phyloP scores from a whole-genome alignment of 2,797 vertebrate genomes.

The Gymnodraco acuticeps region DNA sequence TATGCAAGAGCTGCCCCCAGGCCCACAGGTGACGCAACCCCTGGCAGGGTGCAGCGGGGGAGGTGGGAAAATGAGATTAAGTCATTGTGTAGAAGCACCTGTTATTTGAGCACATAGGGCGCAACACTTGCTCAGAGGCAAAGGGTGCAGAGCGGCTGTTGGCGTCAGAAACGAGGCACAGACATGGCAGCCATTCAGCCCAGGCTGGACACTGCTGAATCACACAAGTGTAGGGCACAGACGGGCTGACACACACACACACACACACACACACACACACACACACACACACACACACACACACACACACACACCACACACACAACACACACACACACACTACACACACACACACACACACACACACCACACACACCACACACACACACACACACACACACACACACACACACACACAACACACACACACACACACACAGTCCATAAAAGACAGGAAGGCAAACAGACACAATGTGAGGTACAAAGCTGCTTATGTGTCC shows the following conservation, averaged over 20 bases:
- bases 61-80: constrained; percentile 59
- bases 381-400: constrained; percentile 52
- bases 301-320: constrained; percentile 51
- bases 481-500: constrained; percentile 54
- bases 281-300: constrained; percentile 47
- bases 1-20: constrained; percentile 10
- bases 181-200: constrained; percentile 81
- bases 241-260: constrained; percentile 57
- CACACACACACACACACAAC: not conserved
- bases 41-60: constrained; percentile 41
- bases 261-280: constrained; percentile 32
- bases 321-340: constrained; percentile 60
- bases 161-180: constrained; percentile 57
- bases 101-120: constrained; percentile 78
- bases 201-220: constrained; percentile 64
- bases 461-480: constrained; percentile 60
- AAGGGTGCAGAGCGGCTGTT: constrained; percentile 77
- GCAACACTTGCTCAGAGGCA: constrained; percentile 79
- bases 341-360: constrained; percentile 46
- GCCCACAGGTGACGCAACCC: constrained; percentile 70
- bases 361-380: constrained; percentile 47
- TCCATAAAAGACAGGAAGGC: constrained; percentile 64
- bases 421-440: constrained; percentile 44
- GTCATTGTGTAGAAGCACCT: constrained; percentile 78
- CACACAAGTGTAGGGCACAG: constrained; percentile 63